Evolutionary conservation across 1,140 invertebrate species (phyloP).

Genomic region (Nixonia krombeini): DNA sequence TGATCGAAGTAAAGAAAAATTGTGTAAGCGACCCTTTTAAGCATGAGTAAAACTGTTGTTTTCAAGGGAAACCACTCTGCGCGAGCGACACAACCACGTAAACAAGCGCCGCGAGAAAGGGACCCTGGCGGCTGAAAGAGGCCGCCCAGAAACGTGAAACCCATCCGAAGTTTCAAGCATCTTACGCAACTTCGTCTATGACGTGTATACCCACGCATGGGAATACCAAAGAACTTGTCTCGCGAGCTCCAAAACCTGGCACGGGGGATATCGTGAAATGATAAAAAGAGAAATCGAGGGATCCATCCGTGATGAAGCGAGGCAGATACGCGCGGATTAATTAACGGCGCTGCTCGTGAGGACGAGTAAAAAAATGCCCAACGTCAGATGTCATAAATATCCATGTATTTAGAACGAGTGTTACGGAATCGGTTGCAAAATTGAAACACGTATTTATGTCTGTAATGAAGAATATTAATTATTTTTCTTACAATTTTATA

Average conservation of each 20-base stretch:
- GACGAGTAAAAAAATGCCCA: slow-evolving; percentile 15
- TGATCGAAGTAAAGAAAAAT: too few relatives aligned
- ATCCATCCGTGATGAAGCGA: slow-evolving; percentile 4
- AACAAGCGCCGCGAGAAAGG: slow-evolving; percentile 20
- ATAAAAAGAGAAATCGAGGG: slow-evolving; percentile 36
- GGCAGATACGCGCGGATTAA: slow-evolving; percentile 6
- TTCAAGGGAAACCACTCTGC: slow-evolving; percentile 16
- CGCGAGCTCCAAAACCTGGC: slow-evolving; percentile 12
- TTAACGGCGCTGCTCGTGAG: slow-evolving; percentile 8
- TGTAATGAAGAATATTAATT: slow-evolving; percentile 13
- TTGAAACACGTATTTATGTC: not conserved
- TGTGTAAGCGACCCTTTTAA: too few relatives aligned
- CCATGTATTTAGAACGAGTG: slow-evolving; percentile 14
- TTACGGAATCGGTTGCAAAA: slow-evolving; percentile 22
- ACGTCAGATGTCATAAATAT: slow-evolving; percentile 19
- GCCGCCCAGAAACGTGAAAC: slow-evolving; percentile 37
- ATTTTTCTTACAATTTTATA: slow-evolving; percentile 16
- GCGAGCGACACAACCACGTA: slow-evolving; percentile 7
- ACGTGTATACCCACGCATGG: slow-evolving; percentile 22
- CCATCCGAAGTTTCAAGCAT: slow-evolving; percentile 30
- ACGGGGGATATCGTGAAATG: slow-evolving; percentile 15
- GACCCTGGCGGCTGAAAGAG: slow-evolving; percentile 14
- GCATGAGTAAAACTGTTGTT: not conserved
- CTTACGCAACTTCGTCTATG: slow-evolving; percentile 37
- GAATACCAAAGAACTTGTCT: slow-evolving; percentile 25